Base-by-base conservation (phyloP, 2,888 invertebrate species). In the Malthinus seriepunctatus region DNA sequence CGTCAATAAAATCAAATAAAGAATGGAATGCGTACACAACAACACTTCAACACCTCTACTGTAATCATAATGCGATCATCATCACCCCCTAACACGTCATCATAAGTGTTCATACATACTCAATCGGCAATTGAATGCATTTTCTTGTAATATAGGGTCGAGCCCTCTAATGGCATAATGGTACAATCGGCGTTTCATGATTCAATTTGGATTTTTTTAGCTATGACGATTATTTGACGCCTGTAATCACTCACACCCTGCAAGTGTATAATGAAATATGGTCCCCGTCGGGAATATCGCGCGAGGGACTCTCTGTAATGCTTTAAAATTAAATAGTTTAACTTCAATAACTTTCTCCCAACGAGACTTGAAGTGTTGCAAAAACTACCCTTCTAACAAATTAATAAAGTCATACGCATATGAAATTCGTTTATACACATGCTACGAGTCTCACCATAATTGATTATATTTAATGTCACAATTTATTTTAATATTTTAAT, bases 141-240 rank as follows among this genome's bases (percentile, higher is more conserved):
- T 75, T 74, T 72, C 72, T 75, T 74, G 73, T 74, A 67, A 66
- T 69, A 67, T 64, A 69, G 76, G 75, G 76, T 76, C 83, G 81
- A 72, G 74, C 82, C 84, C 85, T 82, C 82, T 83, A 84, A 85
- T 84, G 83, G 84, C 84, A 85, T 84, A 85, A 85, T 84, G 83
- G 84, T 83, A 84, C 84, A 85, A 84, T 85, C 84, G 84, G 81
- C 81, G 84, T 84, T 85, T 84, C 85, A 85, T 81, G 84, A 85
- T 85, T 85, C 85, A 85, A 85, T 85, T 85, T 85, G 81, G 84
- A 84, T 84, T 85, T 85, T 77, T 75, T 78, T 77, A 75, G 75
- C 74, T 78, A 77, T 75, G 74, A 72, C 77, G 78, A 78, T 78
- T 76, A 78, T 77, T 78, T 77, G 77, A 78, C 78, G 76, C 77